Percentiles rank a stretch among this genome's conserved stretches.
These are phyloP conservation scores for Philereme transversata DNA, from an alignment of 2,888 invertebrate genomes.

Conservation along the genomic window DNA sequence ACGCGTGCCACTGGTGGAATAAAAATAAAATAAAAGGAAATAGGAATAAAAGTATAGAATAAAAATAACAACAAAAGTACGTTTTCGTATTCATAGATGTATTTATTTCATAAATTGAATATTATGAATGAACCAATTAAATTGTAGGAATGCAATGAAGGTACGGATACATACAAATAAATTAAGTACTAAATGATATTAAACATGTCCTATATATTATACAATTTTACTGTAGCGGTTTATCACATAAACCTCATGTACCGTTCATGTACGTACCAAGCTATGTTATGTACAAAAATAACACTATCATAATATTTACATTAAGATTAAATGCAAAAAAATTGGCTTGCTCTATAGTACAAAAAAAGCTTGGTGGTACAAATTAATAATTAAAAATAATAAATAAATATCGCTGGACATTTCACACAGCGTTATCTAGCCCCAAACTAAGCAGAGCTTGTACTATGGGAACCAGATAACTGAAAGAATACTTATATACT, in stretches of 20 bases:
- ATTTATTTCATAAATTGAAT: constrained; percentile 75
- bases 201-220: constrained; percentile 64
- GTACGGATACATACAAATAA: constrained; percentile 73
- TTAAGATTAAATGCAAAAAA: constrained; percentile 54
- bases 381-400: no score
- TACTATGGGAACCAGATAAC: no score
- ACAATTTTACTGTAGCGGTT: constrained; percentile 61
- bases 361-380: constrained; percentile 16
- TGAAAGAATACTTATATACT: no score
- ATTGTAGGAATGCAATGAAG: constrained; percentile 75
- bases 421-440: no score
- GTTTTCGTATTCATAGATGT: constrained; percentile 55
- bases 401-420: no score
- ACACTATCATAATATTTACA: constrained; percentile 53
- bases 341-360: constrained; percentile 42
- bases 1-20: no score
- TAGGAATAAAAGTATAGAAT: no score
- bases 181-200: constrained; percentile 75
- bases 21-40: no score
- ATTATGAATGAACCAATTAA: constrained; percentile 73
- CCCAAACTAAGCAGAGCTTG: no score
- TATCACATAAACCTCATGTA: constrained; percentile 78
- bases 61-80: constrained; percentile 7
- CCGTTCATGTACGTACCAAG: constrained; percentile 64
- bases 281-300: constrained; percentile 59